phyloP scores from a whole-genome alignment of 2,888 invertebrate genomes.

The Sphinx pinastri region DNA sequence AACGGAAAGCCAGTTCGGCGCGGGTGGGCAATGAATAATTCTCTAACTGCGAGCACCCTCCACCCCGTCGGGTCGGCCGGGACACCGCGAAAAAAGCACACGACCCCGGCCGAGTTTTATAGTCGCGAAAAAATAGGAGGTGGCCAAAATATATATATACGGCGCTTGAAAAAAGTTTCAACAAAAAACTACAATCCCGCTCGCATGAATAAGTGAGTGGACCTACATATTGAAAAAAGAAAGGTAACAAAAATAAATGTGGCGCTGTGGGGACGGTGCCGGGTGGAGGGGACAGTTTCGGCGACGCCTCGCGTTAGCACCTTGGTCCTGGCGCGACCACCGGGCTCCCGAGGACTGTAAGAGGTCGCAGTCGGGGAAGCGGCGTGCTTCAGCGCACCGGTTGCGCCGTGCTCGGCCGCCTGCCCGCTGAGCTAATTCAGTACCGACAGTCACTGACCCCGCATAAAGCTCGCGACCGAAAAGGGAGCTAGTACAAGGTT shows the following conservation, averaged over 20 bases:
- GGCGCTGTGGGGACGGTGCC: constrained; percentile 48
- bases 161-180: constrained; percentile 70
- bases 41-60: constrained; percentile 81
- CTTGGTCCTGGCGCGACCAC: constrained; percentile 1
- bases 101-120: constrained; percentile 79
- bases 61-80: constrained; percentile 59
- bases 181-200: constrained; percentile 79
- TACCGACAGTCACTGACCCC: constrained; percentile 55
- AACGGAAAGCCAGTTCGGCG: constrained; percentile 81
- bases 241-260: constrained; percentile 68
- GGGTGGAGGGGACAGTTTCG: constrained; percentile 38
- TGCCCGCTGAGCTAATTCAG: constrained; percentile 41
- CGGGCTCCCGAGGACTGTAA: too few relatives aligned
- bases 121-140: constrained; percentile 81
- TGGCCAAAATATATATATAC: constrained; percentile 82
- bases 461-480: constrained; percentile 52
- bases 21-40: constrained; percentile 84
- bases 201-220: constrained; percentile 82
- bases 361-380: not conserved
- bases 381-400: not conserved
- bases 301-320: constrained; percentile 30
- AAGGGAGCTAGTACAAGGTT: constrained; percentile 56
- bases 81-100: constrained; percentile 79
- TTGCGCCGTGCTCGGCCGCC: not conserved
- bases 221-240: constrained; percentile 78